Conservation (phyloP, 2,888 invertebrate species). For the Heliothis peltigera region DNA sequence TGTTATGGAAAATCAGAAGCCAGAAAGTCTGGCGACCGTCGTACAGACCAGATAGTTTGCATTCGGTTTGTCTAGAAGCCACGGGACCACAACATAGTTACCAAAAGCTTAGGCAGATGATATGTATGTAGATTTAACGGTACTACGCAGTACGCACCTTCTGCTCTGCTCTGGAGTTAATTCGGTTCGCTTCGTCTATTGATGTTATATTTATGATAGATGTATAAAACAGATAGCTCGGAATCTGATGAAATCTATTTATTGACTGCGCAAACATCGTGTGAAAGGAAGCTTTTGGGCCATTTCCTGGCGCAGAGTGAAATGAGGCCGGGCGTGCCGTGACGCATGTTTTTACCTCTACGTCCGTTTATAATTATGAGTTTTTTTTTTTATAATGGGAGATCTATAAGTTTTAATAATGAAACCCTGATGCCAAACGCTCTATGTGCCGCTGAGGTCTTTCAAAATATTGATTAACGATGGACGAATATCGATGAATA, state of each 20-base stretch:
- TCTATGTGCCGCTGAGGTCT: no score
- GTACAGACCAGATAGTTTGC: no score
- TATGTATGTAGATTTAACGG: conserved; percentile 18
- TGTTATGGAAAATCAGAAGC: no score
- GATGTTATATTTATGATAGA: conserved; percentile 72
- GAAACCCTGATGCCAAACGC: no score
- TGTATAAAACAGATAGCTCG: conserved; percentile 75
- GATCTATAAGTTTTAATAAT: no score
- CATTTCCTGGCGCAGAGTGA: conserved; percentile 85
- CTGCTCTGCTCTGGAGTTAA: conserved; percentile 11
- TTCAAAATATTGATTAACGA: no score
- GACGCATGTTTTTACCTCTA: conserved; percentile 82
- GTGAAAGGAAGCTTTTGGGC: conserved; percentile 84
- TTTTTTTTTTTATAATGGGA: conserved; percentile 68
- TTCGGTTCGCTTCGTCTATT: conserved; percentile 49
- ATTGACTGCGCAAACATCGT: conserved; percentile 85
- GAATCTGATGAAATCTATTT: conserved; percentile 81
- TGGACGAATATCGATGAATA: no score
- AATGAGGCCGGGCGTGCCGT: conserved; percentile 82
- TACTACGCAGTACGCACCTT: conserved; percentile 1
- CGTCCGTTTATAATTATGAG: conserved; percentile 82
- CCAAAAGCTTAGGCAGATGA: no score
- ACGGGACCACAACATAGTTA: no score
- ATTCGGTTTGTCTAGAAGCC: no score
- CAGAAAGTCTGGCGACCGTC: no score